Percentiles rank a stretch among this genome's conserved stretches.
Evolutionary conservation across 1,140 invertebrate species (phyloP).

Genomic region (Schlechtendalia chinensis): DNA sequence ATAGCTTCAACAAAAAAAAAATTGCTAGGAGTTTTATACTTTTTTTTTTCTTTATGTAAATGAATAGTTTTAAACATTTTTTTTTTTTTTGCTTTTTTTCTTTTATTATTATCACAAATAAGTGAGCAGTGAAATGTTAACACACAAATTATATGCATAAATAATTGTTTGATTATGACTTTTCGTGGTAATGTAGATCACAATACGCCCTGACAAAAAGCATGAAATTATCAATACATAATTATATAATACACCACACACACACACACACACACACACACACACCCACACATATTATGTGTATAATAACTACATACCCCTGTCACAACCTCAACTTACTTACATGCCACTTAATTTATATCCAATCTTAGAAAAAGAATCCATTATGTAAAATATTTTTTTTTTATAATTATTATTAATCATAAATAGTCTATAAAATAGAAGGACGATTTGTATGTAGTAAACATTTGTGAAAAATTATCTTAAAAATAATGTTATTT

Average conservation of each 20-base stretch:
- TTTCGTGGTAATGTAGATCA: conserved; percentile 36
- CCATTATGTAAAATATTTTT: conserved; percentile 42
- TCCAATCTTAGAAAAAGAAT: conserved; percentile 40
- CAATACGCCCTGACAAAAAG: conserved; percentile 6
- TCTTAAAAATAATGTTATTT: conserved; percentile 47
- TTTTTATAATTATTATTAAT: conserved; percentile 18
- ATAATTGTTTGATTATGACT: conserved; percentile 37
- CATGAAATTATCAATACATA: neutral
- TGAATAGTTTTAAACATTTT: neutral
- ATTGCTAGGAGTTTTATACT: conserved; percentile 24
- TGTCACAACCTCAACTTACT: conserved; percentile 24
- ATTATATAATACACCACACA: too few relatives aligned
- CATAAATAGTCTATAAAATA: conserved; percentile 41
- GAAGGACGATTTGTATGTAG: conserved; percentile 48
- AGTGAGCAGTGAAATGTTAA: conserved; percentile 36
- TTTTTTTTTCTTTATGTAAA: too few relatives aligned
- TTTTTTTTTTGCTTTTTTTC: too few relatives aligned
- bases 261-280: too few relatives aligned
- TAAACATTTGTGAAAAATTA: conserved; percentile 44
- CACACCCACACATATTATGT: neutral
- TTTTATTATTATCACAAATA: conserved; percentile 30
- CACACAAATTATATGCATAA: conserved; percentile 8
- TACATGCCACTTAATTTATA: conserved; percentile 5
- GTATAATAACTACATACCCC: conserved; percentile 6
- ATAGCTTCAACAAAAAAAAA: conserved; percentile 33